These are phyloP conservation scores for Polymixis lichenea DNA, from an alignment of 2,888 invertebrate genomes.

Conservation along the genomic window DNA sequence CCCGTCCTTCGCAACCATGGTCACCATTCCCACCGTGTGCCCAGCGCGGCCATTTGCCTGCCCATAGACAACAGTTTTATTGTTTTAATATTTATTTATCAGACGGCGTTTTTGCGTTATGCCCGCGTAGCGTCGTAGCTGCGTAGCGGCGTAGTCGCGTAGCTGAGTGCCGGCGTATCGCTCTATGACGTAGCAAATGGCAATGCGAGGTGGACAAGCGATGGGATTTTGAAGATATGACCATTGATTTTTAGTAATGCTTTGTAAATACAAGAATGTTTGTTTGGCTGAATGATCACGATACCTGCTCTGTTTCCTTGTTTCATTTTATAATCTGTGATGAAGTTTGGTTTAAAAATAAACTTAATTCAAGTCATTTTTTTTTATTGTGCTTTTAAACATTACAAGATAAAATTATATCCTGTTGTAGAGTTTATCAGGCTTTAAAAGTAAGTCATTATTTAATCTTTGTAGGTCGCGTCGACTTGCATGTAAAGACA, in stretches of 20 bases:
- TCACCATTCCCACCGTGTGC: slow-evolving; percentile 79
- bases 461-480: neutral
- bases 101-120: slow-evolving; percentile 83
- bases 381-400: neutral
- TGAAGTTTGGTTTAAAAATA: neutral
- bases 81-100: slow-evolving; percentile 90
- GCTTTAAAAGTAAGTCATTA: neutral
- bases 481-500: neutral
- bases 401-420: neutral
- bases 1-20: slow-evolving; percentile 61
- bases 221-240: slow-evolving; percentile 33
- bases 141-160: slow-evolving; percentile 42
- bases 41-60: slow-evolving; percentile 87
- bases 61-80: slow-evolving; percentile 90
- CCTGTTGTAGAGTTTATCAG: neutral
- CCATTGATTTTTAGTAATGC: neutral
- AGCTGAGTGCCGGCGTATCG: slow-evolving; percentile 28
- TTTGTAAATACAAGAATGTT: neutral
- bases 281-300: neutral
- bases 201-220: slow-evolving; percentile 65
- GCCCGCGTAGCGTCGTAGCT: slow-evolving; percentile 60
- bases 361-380: neutral
- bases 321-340: neutral
- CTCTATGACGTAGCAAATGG: slow-evolving; percentile 82
- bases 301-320: neutral